These are phyloP conservation scores for Orchestes rusci DNA, from an alignment of 2,888 invertebrate species.

Conservation along the genomic window DNA sequence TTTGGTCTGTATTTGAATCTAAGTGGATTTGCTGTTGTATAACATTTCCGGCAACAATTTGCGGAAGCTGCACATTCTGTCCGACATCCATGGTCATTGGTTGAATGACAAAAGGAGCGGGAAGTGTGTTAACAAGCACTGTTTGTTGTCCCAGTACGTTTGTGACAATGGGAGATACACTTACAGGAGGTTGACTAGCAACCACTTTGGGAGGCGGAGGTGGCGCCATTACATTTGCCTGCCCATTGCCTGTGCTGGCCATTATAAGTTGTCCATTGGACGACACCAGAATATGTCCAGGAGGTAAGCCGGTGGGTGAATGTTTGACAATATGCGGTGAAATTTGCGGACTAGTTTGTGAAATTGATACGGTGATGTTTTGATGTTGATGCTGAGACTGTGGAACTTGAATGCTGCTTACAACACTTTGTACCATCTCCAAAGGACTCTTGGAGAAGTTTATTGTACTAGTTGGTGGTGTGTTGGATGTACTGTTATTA, in stretches of 20 bases:
- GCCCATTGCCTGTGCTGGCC: conserved; percentile 48
- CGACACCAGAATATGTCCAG: conserved; percentile 68
- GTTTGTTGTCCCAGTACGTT: conserved; percentile 68
- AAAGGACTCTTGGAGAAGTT: conserved; percentile 56
- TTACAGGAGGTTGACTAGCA: conserved; percentile 47
- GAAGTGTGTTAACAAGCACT: conserved; percentile 73
- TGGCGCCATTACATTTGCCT: conserved; percentile 57
- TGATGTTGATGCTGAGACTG: conserved; percentile 37
- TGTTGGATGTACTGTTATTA: conserved; percentile 38
- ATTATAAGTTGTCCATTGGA: conserved; percentile 69
- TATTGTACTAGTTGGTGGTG: conserved; percentile 30
- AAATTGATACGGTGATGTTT: conserved; percentile 12
- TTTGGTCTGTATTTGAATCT: conserved; percentile 54
- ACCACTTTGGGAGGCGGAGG: conserved; percentile 48
- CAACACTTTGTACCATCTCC: conserved; percentile 73
- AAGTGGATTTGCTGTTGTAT: conserved; percentile 51
- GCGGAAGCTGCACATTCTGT: conserved; percentile 63
- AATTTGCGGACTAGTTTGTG: conserved; percentile 30
- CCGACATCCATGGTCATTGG: conserved; percentile 57
- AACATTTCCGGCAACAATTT: conserved; percentile 59
- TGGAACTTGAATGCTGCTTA: conserved; percentile 59
- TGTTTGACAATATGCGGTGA: conserved; percentile 45
- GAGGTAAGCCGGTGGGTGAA: conserved; percentile 47
- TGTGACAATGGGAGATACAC: conserved; percentile 55
- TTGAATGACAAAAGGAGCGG: conserved; percentile 71